Evolutionary conservation across 1,140 invertebrate species (phyloP).

Genomic region (Teleogryllus occipitalis): DNA sequence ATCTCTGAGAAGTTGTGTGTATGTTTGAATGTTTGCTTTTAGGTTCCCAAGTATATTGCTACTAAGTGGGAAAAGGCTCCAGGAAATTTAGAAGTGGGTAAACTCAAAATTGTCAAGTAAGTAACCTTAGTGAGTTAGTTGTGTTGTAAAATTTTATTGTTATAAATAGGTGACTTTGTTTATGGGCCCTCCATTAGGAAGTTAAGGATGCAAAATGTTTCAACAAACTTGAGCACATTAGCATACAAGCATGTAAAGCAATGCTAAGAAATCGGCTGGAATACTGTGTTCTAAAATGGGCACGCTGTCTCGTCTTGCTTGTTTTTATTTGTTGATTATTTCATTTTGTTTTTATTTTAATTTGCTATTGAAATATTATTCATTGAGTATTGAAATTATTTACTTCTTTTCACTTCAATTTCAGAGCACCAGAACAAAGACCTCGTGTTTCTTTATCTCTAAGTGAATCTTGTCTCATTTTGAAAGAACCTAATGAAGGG

Average conservation of each 20-base stretch:
- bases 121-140: slow-evolving; percentile 17
- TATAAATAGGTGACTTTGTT: neutral
- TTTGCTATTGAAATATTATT: slow-evolving; percentile 53
- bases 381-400: no score
- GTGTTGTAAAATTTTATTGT: neutral
- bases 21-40: slow-evolving; percentile 21
- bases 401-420: neutral
- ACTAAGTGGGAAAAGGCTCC: slow-evolving; percentile 81
- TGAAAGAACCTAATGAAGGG: slow-evolving; percentile 59
- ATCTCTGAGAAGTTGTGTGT: neutral
- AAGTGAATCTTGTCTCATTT: slow-evolving; percentile 58
- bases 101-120: slow-evolving; percentile 64
- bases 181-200: neutral
- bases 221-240: neutral
- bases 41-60: slow-evolving; percentile 86
- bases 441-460: slow-evolving; percentile 61
- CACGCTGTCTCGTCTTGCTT: no score
- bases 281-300: no score
- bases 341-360: slow-evolving; percentile 24
- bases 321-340: no score
- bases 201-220: neutral
- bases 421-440: slow-evolving; percentile 50
- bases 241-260: neutral
- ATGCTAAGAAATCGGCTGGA: neutral
- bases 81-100: slow-evolving; percentile 67